Base-by-base conservation (phyloP, 2,113 vertebrate species). In the Syrrhaptes paradoxus region DNA sequence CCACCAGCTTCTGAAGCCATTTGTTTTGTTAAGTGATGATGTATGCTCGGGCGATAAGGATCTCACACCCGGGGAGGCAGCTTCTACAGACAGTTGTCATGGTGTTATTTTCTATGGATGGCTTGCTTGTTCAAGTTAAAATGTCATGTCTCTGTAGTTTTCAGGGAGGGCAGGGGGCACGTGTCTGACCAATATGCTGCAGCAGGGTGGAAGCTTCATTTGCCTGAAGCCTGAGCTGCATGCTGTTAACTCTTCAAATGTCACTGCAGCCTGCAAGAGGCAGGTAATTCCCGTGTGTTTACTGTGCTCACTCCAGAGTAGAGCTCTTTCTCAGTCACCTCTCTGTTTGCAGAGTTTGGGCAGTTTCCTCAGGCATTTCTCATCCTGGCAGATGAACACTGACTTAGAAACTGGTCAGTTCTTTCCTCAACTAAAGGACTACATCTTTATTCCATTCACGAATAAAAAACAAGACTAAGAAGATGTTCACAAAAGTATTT, bases 131-230 rank as follows among this genome's bases (percentile, higher is more conserved):
- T 94, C 6, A 7, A 73, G 81, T 71, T 62, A 43, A 79, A 94
- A 92, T 95, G 84, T 77, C 90, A 77, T 1, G 17, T 85, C 80
- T 81, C 78, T 68, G 77, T 58, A 81, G 72, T 67, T 81, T 95
- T 73, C 34, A 54, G 52, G 70, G 62, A 92, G 76, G 41, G 59
- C 67, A 84, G 62, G 68, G 87, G 75, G 16, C 72, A 75, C 0
- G 0, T 80, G 79, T 91, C 85, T 7, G 4, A 88, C 83, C 38
- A 46, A 55, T 2, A 18, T 0, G 4, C 71, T 90, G 49, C 49
- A 25, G 41, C 0, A 0, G 52, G 55, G 36, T 78, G 51, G 38
- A 73, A 81, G 29, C 32, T 20, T 83, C 65, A 51, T 73, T 82
- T 72, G 68, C 85, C 75, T 38, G 68, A 65, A 95, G 32, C 34